Percentiles rank a stretch among this genome's conserved stretches.
phyloP scores from a whole-genome alignment of 2,888 invertebrate species.

The Campoplex nolae region DNA sequence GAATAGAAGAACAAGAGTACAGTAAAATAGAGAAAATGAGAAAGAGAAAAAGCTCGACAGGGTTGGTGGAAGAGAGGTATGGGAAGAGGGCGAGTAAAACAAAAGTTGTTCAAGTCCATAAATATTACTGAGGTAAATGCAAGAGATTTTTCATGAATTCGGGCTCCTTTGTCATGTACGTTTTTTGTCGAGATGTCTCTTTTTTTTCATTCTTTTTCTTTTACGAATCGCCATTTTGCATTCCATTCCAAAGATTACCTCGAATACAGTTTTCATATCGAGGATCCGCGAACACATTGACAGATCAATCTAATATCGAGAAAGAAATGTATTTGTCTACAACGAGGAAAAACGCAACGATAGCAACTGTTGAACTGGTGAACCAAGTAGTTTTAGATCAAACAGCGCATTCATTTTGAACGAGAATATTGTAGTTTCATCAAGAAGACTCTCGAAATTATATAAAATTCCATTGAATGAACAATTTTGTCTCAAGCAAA shows the following conservation, averaged over 20 bases:
- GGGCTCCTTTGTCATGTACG: conserved; percentile 55
- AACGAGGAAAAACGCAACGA: no score
- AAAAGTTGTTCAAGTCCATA: conserved; percentile 71
- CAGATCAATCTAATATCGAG: background rate
- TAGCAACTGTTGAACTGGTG: no score
- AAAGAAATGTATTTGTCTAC: background rate
- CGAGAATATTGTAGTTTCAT: no score
- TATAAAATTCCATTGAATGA: no score
- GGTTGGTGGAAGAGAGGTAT: background rate
- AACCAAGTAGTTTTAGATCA: no score
- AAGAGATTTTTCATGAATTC: conserved; percentile 61
- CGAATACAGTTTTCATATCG: conserved; percentile 8
- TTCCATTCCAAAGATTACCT: background rate
- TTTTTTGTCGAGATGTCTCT: conserved; percentile 57
- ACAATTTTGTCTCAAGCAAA: no score
- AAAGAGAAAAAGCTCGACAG: conserved; percentile 8
- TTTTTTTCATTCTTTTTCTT: conserved; percentile 13
- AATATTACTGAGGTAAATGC: conserved; percentile 70
- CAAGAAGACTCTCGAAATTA: no score
- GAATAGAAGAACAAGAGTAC: conserved; percentile 53
- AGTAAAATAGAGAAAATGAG: conserved; percentile 19
- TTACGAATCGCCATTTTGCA: background rate
- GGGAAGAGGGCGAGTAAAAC: conserved; percentile 54
- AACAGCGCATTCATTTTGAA: no score
- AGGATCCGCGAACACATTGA: conserved; percentile 1